A percentile compares a stretch with the other conserved stretches of the same genome.
These are phyloP conservation scores for Proteles cristata DNA, from an alignment of 2,113 vertebrate species.

Conservation along the genomic window DNA sequence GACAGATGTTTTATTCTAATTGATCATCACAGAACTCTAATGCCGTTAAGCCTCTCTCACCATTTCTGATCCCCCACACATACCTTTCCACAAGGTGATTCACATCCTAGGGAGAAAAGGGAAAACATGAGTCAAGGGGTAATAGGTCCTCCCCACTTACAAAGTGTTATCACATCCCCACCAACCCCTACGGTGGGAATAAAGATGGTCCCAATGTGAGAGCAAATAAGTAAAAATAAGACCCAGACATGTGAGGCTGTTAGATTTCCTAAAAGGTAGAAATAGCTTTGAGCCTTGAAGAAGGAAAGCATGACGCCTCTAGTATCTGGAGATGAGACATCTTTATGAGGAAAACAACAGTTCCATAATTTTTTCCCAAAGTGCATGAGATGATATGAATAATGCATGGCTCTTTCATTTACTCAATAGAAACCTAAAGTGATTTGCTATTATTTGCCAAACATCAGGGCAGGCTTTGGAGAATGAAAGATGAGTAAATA, in stretches of 20 bases:
- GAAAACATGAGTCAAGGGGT: neutral
- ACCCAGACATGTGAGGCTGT: neutral
- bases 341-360: neutral
- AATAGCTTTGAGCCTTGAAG: neutral
- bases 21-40: neutral
- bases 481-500: neutral
- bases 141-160: neutral
- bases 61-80: neutral
- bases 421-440: neutral
- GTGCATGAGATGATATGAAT: neutral
- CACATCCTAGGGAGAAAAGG: constrained; percentile 46
- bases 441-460: neutral
- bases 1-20: neutral
- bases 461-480: neutral
- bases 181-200: neutral
- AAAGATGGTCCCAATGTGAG: neutral
- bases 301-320: neutral
- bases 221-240: neutral
- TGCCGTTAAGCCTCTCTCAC: neutral
- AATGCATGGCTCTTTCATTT: neutral
- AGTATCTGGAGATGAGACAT: neutral
- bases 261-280: neutral
- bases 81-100: constrained; percentile 52
- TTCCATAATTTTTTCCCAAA: neutral
- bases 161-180: neutral